Percentiles rank a stretch among this genome's conserved stretches.
Conservation (phyloP, 1,140 invertebrate species). For the Tetranychus urticae region DNA sequence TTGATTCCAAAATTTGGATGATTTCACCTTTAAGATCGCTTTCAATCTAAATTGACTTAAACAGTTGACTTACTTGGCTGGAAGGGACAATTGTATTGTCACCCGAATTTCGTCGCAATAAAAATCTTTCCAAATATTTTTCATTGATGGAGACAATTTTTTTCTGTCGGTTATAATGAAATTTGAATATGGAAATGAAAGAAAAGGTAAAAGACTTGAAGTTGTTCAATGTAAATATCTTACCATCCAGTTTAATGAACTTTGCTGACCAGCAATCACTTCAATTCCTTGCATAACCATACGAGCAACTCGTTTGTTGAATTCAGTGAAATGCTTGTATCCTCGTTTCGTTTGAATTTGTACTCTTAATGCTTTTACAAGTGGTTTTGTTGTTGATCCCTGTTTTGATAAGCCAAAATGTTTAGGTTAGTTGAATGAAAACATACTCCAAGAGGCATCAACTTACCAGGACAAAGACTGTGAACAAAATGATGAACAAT, state of each 20-base stretch:
- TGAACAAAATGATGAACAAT: slow-evolving; percentile 35
- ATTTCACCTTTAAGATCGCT: no score
- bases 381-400: slow-evolving; percentile 35
- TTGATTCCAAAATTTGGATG: no score
- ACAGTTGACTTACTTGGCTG: no score
- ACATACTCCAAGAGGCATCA: neutral
- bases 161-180: no score
- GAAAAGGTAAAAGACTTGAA: no score
- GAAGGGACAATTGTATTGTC: no score
- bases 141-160: no score
- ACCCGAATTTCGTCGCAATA: no score
- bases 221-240: neutral
- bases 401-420: slow-evolving; percentile 14
- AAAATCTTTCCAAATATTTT: no score
- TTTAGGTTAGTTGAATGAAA: neutral
- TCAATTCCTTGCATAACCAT: neutral
- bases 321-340: slow-evolving; percentile 24
- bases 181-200: no score
- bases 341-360: slow-evolving; percentile 18
- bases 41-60: no score
- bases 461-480: slow-evolving; percentile 35
- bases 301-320: slow-evolving; percentile 28
- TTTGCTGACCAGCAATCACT: neutral
- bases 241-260: neutral
- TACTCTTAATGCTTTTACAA: slow-evolving; percentile 35